phyloP scores from a whole-genome alignment of 2,113 vertebrate genomes.

The Xiphophorus hellerii region DNA sequence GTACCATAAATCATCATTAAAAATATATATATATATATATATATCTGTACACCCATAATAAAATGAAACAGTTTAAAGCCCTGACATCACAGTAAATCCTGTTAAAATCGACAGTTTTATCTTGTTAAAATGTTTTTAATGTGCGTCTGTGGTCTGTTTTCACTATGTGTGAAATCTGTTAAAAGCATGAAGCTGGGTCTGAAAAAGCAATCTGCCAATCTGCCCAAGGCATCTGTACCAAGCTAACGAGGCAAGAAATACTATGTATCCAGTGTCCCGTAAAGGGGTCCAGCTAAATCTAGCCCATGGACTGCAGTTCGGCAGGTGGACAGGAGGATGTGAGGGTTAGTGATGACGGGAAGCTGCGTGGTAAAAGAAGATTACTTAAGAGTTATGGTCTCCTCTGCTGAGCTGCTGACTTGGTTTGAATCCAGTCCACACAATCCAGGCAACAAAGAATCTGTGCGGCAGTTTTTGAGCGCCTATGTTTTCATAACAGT shows the following conservation, averaged over 20 bases:
- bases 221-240: constrained; percentile 21
- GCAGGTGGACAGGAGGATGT: constrained; percentile 10
- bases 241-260: constrained; percentile 9
- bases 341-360: not conserved
- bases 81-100: not conserved
- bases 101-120: not conserved
- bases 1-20: not conserved
- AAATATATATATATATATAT: not conserved
- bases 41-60: not conserved
- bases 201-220: constrained; percentile 18
- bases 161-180: constrained; percentile 41
- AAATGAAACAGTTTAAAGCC: not conserved
- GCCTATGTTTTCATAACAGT: too few species aligned
- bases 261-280: constrained; percentile 25
- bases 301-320: not conserved
- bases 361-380: not conserved
- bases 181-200: constrained; percentile 25
- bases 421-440: too few species aligned
- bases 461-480: too few species aligned
- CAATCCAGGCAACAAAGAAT: too few species aligned
- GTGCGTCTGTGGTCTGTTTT: not conserved
- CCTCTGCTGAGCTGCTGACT: too few species aligned
- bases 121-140: constrained; percentile 5
- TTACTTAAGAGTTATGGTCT: constrained; percentile 25
- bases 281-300: constrained; percentile 22